Evolutionary conservation across 2,113 vertebrate species (phyloP).

Genomic region (Sarotherodon lohbergeri): DNA sequence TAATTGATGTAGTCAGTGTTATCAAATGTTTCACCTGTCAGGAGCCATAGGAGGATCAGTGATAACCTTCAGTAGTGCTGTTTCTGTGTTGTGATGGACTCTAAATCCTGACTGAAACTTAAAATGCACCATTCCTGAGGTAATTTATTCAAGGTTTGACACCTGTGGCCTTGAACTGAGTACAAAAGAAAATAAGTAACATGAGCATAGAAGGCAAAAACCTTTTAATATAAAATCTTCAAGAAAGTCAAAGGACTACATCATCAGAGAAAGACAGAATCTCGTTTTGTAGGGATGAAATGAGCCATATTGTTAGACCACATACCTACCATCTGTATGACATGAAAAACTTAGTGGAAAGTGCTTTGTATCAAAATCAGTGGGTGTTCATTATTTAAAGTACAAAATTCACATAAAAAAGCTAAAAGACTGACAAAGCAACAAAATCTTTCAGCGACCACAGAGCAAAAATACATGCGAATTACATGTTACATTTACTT

Average conservation of each 20-base stretch:
- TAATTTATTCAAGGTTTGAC: neutral
- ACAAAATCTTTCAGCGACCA: neutral
- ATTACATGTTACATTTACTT: neutral
- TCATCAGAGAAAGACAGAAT: neutral
- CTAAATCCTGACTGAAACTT: neutral
- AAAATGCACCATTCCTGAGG: neutral
- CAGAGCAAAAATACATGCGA: neutral
- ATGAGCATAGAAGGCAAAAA: neutral
- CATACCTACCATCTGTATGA: neutral
- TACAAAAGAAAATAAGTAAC: neutral
- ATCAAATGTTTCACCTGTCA: neutral
- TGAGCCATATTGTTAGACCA: neutral
- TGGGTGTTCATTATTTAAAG: conserved; percentile 12
- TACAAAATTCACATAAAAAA: conserved; percentile 15
- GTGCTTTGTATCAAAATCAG: conserved; percentile 54
- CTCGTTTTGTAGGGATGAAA: neutral
- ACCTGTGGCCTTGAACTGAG: neutral
- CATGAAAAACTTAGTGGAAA: conserved; percentile 31
- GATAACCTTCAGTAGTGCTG: neutral
- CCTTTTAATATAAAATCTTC: conserved; percentile 37
- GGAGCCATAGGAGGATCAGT: neutral
- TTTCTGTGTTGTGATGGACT: neutral
- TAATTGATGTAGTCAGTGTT: neutral
- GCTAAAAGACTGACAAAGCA: neutral
- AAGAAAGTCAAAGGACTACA: neutral